Evolutionary conservation across 2,113 vertebrate genomes (phyloP).

Genomic region (Syrrhaptes paradoxus): DNA sequence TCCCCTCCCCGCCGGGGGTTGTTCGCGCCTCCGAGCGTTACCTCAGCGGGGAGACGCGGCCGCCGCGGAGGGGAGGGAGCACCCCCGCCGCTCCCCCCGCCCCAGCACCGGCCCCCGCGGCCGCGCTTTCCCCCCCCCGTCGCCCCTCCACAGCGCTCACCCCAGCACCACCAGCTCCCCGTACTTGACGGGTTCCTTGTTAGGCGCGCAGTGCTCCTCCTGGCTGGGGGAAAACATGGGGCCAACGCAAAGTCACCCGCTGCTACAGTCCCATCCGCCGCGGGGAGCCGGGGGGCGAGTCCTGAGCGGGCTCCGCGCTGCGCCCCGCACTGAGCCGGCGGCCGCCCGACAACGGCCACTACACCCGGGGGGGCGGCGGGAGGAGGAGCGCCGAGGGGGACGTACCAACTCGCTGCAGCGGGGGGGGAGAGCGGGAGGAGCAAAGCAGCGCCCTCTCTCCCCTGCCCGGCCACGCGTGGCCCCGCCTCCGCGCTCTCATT

Average conservation of each 20-base stretch:
- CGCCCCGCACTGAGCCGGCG: background rate
- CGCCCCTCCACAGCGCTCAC: constrained; percentile 76
- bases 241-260: constrained; percentile 55
- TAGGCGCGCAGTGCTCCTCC: constrained; percentile 90
- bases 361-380: background rate
- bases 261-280: constrained; percentile 50
- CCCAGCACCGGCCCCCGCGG: background rate
- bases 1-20: too few relatives aligned
- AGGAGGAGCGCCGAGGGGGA: background rate
- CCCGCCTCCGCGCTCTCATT: background rate
- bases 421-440: background rate
- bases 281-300: background rate
- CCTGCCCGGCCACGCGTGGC: too few relatives aligned
- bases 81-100: too few relatives aligned
- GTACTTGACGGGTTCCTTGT: constrained; percentile 93
- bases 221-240: constrained; percentile 93
- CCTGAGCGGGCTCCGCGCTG: background rate
- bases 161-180: constrained; percentile 94
- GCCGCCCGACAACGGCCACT: background rate
- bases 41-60: too few relatives aligned
- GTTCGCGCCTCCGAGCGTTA: too few relatives aligned
- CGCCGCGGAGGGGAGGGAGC: too few relatives aligned
- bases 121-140: too few relatives aligned
- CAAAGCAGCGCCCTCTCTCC: too few relatives aligned
- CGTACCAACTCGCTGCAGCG: background rate